These are phyloP conservation scores for Xylota sylvarum DNA, from an alignment of 2,888 invertebrate species.

Conservation along the genomic window DNA sequence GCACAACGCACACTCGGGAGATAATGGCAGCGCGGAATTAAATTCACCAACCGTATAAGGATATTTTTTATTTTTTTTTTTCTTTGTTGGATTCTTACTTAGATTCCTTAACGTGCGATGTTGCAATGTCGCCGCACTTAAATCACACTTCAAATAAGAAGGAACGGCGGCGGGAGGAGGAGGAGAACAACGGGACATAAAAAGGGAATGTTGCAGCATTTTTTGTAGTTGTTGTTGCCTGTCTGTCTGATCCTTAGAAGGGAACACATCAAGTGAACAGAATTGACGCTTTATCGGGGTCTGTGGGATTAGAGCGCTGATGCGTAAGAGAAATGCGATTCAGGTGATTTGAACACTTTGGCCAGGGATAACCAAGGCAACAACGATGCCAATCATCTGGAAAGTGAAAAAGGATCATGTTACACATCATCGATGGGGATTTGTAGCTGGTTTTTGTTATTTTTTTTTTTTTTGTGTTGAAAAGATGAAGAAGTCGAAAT, in stretches of 20 bases:
- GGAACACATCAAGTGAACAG: constrained; percentile 63
- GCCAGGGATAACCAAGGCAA: constrained; percentile 17
- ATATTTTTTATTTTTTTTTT: constrained; percentile 42
- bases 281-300: constrained; percentile 72
- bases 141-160: constrained; percentile 49
- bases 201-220: constrained; percentile 43
- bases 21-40: constrained; percentile 64
- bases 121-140: constrained; percentile 47
- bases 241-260: constrained; percentile 54
- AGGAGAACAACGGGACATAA: not conserved
- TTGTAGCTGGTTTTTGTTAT: constrained; percentile 10
- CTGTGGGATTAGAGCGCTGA: constrained; percentile 62
- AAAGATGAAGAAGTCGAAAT: not conserved
- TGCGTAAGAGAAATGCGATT: constrained; percentile 69
- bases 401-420: constrained; percentile 74
- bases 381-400: constrained; percentile 70
- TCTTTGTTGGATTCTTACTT: constrained; percentile 7
- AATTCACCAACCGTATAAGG: constrained; percentile 66
- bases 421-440: constrained; percentile 44
- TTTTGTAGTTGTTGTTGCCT: constrained; percentile 8
- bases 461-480: not conserved
- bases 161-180: not conserved
- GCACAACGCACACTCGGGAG: constrained; percentile 38
- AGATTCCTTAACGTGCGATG: constrained; percentile 6
- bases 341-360: constrained; percentile 73